Percentiles rank a stretch among this genome's conserved stretches.
Evolutionary conservation across 2,113 vertebrate species (phyloP).

Genomic region (Chascanopsetta lugubris): DNA sequence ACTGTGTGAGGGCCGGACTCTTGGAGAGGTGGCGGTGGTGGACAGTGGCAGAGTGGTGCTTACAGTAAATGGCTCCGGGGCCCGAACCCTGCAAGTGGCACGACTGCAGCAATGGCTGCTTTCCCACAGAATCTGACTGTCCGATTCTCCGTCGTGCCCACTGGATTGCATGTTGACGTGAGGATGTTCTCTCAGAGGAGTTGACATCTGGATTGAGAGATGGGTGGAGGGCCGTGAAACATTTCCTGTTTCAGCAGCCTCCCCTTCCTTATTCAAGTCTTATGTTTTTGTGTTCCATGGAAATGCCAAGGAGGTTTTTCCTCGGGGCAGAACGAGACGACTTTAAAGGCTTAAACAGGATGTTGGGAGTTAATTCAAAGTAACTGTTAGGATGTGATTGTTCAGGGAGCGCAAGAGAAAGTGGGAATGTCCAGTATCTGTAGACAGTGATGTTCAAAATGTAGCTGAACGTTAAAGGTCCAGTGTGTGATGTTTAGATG

Average conservation of each 20-base stretch:
- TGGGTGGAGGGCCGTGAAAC: slow-evolving; percentile 64
- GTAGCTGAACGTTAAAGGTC: background rate
- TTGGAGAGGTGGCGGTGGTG: slow-evolving; percentile 46
- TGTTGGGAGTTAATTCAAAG: slow-evolving; percentile 39
- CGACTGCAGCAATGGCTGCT: slow-evolving; percentile 25
- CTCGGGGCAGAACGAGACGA: background rate
- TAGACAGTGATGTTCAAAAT: background rate
- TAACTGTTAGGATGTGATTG: slow-evolving; percentile 20
- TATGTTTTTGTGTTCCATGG: background rate
- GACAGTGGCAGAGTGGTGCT: slow-evolving; percentile 36
- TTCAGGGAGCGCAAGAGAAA: slow-evolving; percentile 12
- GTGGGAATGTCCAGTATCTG: background rate
- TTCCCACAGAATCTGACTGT: slow-evolving; percentile 60
- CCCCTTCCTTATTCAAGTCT: slow-evolving; percentile 9
- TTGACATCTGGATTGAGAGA: slow-evolving; percentile 66
- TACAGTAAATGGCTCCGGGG: slow-evolving; percentile 63
- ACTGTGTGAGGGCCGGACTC: slow-evolving; percentile 41
- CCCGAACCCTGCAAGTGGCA: slow-evolving; percentile 16
- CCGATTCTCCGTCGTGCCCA: slow-evolving; percentile 49
- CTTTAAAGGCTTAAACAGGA: slow-evolving; percentile 24
- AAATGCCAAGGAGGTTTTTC: slow-evolving; percentile 4
- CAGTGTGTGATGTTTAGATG: too few species aligned
- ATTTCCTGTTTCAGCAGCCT: slow-evolving; percentile 65
- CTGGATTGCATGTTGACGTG: slow-evolving; percentile 56
- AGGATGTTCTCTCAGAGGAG: slow-evolving; percentile 64